Evolutionary conservation across 2,797 vertebrate genomes (phyloP).

Genomic region (Galago senegalensis): DNA sequence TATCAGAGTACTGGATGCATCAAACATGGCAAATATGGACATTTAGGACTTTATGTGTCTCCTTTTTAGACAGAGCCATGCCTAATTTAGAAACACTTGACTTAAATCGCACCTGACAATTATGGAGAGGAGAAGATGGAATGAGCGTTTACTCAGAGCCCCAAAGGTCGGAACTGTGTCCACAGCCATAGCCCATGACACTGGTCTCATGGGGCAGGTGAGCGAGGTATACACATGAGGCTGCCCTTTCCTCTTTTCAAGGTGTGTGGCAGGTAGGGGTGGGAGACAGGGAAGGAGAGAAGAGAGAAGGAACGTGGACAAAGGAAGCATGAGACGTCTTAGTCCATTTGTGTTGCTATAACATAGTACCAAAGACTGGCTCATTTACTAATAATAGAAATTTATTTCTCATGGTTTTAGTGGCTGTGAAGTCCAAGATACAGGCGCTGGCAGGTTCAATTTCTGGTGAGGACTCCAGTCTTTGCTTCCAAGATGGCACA

Average conservation of each 20-base stretch:
- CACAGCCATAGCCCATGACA: not conserved
- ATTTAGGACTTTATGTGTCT: not conserved
- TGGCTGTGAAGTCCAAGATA: not conserved
- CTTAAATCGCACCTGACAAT: no score
- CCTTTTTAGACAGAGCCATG: not conserved
- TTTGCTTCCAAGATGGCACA: not conserved
- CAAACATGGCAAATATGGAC: not conserved
- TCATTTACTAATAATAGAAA: not conserved
- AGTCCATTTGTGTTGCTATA: not conserved
- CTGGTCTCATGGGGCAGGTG: not conserved
- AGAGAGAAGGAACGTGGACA: not conserved
- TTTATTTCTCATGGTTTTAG: not conserved
- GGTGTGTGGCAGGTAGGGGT: not conserved
- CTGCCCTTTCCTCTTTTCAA: not conserved
- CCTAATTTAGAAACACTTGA: not conserved
- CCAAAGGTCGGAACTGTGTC: not conserved
- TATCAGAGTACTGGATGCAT: not conserved
- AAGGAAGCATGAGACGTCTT: not conserved
- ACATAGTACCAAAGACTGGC: not conserved
- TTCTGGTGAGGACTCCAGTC: not conserved
- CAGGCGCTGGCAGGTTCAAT: not conserved
- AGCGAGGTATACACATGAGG: rapidly evolving
- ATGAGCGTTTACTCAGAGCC: not conserved
- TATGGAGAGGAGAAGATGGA: no score
- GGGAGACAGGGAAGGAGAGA: no score